phyloP scores from a whole-genome alignment of 2,888 invertebrate species.

The Rambutsinella grinnellia region DNA sequence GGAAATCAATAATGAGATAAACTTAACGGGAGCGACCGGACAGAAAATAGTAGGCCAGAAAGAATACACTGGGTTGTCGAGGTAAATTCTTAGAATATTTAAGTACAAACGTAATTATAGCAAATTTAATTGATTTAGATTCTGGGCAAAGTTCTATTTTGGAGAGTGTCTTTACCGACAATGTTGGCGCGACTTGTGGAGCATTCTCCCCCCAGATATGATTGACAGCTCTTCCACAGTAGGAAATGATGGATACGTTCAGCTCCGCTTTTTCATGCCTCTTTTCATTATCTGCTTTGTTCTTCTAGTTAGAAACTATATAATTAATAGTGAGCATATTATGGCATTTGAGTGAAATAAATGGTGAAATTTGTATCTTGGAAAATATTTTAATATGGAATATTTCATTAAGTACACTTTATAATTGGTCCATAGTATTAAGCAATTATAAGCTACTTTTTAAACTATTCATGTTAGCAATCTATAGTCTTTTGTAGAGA shows the following conservation, averaged over 20 bases:
- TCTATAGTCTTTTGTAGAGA: too few species aligned
- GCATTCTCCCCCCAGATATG: constrained; percentile 30
- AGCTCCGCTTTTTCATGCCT: constrained; percentile 18
- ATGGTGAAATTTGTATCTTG: not conserved
- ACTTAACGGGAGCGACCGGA: not conserved
- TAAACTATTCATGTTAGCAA: too few species aligned
- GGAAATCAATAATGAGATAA: not conserved
- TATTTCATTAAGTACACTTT: not conserved
- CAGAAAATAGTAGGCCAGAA: constrained; percentile 23
- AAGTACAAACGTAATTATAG: not conserved
- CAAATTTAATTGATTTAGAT: constrained; percentile 45
- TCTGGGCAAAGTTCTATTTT: constrained; percentile 52
- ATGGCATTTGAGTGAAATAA: not conserved
- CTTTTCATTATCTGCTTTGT: constrained; percentile 11
- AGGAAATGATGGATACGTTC: constrained; percentile 2
- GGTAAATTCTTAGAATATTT: not conserved
- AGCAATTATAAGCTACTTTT: not conserved
- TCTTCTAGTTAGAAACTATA: constrained; percentile 11
- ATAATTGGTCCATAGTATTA: not conserved
- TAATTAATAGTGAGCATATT: not conserved
- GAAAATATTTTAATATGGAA: not conserved
- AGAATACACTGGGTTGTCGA: constrained; percentile 29
- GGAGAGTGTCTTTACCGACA: constrained; percentile 56
- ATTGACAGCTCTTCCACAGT: not conserved
- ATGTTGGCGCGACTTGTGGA: constrained; percentile 62